A percentile compares a stretch with the other conserved stretches of the same genome.
Evolutionary conservation across 2,797 vertebrate species (phyloP).

Genomic region (Echeneis naucrates): DNA sequence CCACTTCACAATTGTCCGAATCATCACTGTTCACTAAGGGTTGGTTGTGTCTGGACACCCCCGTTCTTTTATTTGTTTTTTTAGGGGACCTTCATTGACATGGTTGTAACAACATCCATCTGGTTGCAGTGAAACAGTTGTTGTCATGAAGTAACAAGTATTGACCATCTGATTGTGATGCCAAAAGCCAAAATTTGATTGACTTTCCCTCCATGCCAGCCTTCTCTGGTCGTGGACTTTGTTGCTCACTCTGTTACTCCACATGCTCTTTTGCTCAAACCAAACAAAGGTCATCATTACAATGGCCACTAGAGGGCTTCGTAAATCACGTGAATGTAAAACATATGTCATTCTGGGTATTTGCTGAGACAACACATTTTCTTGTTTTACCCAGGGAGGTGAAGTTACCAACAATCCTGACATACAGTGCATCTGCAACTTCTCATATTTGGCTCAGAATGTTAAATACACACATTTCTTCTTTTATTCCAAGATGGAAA

Average conservation of each 20-base stretch:
- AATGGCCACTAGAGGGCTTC: background rate
- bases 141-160: background rate
- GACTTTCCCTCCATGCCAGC: background rate
- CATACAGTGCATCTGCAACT: background rate
- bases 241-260: background rate
- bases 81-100: background rate
- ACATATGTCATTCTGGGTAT: background rate
- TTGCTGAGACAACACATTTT: background rate
- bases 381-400: background rate
- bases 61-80: background rate
- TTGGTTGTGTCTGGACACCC: conserved; percentile 2
- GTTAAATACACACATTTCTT: background rate
- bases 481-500: background rate
- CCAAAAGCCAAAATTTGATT: conserved; percentile 12
- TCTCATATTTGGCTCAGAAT: background rate
- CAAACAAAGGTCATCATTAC: background rate
- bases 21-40: conserved; percentile 9
- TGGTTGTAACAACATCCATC: conserved; percentile 1
- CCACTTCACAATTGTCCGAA: background rate
- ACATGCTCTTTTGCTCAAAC: background rate
- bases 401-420: background rate
- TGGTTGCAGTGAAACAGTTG: background rate
- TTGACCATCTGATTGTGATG: background rate
- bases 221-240: conserved; percentile 20
- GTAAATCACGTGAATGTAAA: background rate